phyloP scores from a whole-genome alignment of 30 jellyfish, hydroid and myxozoan species.

The Hydra vulgaris region DNA sequence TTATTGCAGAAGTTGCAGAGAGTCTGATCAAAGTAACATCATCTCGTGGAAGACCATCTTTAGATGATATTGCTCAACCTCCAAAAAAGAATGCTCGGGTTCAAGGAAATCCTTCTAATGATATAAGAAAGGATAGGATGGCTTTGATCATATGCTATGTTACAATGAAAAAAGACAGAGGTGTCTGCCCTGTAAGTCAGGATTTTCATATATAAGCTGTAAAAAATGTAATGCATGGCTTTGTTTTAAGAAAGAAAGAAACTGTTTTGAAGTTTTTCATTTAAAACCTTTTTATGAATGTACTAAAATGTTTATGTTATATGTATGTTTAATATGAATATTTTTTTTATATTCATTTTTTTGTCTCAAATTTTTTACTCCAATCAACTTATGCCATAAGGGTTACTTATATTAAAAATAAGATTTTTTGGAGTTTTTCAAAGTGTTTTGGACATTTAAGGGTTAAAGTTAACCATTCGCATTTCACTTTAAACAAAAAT shows the following conservation, averaged over 20 bases:
- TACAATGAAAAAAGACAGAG: slow-evolving; percentile 27
- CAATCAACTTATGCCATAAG: neutral
- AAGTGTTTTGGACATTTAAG: neutral
- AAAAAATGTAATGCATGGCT: slow-evolving; percentile 14
- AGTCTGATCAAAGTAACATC: neutral
- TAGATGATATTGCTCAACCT: slow-evolving; percentile 6
- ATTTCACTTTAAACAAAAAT: no score
- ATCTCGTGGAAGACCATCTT: slow-evolving; percentile 22
- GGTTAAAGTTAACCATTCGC: no score
- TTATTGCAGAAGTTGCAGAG: slow-evolving; percentile 9
- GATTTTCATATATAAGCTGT: slow-evolving; percentile 21
- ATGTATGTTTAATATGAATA: no score
- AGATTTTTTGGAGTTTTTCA: neutral
- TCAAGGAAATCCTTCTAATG: slow-evolving; percentile 4
- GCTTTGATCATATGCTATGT: slow-evolving; percentile 12
- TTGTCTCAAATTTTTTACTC: neutral
- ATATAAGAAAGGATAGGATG: slow-evolving; percentile 19
- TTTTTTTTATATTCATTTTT: no score
- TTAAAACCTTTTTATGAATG: neutral
- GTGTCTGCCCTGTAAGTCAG: slow-evolving; percentile 7
- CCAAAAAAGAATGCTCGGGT: slow-evolving; percentile 6
- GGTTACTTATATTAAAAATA: neutral
- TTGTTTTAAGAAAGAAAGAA: slow-evolving; percentile 18
- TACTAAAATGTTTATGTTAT: no score
- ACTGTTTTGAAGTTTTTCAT: slow-evolving; percentile 18